Percentiles rank a stretch among this genome's conserved stretches.
Conservation (phyloP, 1,140 invertebrate genomes). For the Rhopalosiphum maidis region DNA sequence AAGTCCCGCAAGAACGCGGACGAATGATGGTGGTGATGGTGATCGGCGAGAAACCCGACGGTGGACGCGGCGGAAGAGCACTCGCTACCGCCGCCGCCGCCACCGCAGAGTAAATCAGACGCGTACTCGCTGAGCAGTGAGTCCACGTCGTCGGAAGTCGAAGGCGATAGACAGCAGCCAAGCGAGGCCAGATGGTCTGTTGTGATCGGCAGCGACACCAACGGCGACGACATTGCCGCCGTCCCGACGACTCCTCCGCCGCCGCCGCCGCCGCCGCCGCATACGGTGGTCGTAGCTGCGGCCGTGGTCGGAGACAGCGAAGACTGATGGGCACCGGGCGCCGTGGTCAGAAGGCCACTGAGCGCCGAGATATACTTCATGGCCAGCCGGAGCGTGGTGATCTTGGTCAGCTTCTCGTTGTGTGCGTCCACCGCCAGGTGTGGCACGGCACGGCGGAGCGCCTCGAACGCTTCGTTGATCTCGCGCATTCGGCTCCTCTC, state of each 20-base stretch:
- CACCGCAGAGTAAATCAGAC: conserved; percentile 4
- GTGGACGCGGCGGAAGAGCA: conserved; percentile 40
- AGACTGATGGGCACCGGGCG: neutral
- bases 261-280: conserved; percentile 8
- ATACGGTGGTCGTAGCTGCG: conserved; percentile 1
- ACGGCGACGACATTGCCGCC: neutral
- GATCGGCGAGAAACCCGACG: neutral
- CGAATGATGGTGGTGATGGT: neutral
- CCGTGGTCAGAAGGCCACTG: conserved; percentile 61
- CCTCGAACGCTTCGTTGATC: conserved; percentile 87
- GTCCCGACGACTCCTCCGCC: neutral
- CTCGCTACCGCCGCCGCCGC: conserved; percentile 30
- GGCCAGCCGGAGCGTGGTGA: conserved; percentile 69
- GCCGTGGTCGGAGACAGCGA: neutral
- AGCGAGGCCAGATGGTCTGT: conserved; percentile 44
- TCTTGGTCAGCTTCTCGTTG: conserved; percentile 70
- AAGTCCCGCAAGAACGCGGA: conserved; percentile 24
- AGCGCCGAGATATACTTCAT: conserved; percentile 73
- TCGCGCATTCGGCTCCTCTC: conserved; percentile 86
- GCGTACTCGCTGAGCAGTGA: conserved; percentile 59
- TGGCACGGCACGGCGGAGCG: conserved; percentile 77
- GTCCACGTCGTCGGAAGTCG: conserved; percentile 58
- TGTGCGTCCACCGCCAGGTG: conserved; percentile 56
- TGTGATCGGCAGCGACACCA: conserved; percentile 20
- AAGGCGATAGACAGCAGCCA: conserved; percentile 50